These are phyloP conservation scores for Microtus montanus DNA, from an alignment of 2,113 vertebrate genomes.

Conservation along the genomic window DNA sequence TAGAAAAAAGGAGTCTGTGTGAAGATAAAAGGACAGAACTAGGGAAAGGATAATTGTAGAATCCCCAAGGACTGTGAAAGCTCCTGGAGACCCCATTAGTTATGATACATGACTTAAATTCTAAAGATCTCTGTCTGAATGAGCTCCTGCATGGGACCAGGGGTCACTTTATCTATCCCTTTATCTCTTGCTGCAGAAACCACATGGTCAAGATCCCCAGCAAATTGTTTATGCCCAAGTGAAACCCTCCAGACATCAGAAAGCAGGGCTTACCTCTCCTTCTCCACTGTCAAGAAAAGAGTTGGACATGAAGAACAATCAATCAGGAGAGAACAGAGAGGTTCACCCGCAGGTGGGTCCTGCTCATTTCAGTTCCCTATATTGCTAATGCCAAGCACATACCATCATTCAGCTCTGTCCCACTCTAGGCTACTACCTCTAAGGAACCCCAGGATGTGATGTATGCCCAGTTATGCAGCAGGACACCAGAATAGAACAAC, in stretches of 20 bases:
- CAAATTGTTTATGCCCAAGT: not conserved
- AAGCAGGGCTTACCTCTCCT: not conserved
- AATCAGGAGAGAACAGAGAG: not conserved
- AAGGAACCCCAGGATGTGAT: not conserved
- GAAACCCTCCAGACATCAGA: not conserved
- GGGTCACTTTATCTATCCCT: not conserved
- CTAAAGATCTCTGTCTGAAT: not conserved
- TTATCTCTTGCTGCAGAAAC: not conserved
- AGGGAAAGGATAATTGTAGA: not conserved
- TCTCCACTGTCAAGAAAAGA: no score
- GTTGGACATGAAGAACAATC: not conserved
- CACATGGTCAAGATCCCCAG: not conserved
- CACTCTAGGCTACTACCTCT: not conserved
- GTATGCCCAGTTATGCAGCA: not conserved
- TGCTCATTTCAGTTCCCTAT: not conserved
- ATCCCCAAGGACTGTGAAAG: not conserved
- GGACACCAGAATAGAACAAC: not conserved
- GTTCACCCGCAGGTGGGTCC: not conserved
- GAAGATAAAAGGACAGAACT: not conserved
- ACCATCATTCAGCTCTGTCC: not conserved
- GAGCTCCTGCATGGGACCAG: not conserved
- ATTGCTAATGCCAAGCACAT: not conserved
- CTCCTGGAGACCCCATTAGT: not conserved
- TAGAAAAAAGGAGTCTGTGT: not conserved
- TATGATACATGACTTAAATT: not conserved